Percentiles rank a stretch among this genome's conserved stretches.
phyloP scores from a whole-genome alignment of 2,113 vertebrate species.

The Delphinapterus leucas region DNA sequence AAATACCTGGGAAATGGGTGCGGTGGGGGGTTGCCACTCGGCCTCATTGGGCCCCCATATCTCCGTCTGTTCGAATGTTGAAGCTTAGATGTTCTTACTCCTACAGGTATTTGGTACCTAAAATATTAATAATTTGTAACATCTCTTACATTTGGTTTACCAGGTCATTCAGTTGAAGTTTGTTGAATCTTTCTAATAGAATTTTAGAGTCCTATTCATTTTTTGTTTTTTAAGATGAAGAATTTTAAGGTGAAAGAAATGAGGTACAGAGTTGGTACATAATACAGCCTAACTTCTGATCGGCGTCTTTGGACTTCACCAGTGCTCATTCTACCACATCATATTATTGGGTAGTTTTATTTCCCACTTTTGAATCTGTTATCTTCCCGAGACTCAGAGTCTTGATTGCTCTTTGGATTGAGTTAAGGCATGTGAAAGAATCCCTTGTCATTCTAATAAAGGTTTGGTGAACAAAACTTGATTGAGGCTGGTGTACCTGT shows the following conservation, averaged over 20 bases:
- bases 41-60: neutral
- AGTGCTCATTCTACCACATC: neutral
- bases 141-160: neutral
- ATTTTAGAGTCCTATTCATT: neutral
- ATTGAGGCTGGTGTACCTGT: neutral
- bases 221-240: neutral
- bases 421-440: neutral
- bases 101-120: neutral
- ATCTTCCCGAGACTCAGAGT: neutral
- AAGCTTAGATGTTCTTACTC: neutral
- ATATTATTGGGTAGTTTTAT: neutral
- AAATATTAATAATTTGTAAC: neutral
- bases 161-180: neutral
- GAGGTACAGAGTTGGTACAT: neutral
- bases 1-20: no score
- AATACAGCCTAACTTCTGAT: neutral
- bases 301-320: neutral
- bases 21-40: no score
- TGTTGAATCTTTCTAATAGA: neutral
- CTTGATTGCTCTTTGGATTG: neutral
- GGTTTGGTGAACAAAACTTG: neutral
- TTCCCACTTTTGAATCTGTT: neutral
- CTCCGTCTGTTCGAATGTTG: neutral
- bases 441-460: conserved; percentile 18
- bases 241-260: neutral